phyloP scores from a whole-genome alignment of 2,888 invertebrate genomes.

The Atethmia centrago region DNA sequence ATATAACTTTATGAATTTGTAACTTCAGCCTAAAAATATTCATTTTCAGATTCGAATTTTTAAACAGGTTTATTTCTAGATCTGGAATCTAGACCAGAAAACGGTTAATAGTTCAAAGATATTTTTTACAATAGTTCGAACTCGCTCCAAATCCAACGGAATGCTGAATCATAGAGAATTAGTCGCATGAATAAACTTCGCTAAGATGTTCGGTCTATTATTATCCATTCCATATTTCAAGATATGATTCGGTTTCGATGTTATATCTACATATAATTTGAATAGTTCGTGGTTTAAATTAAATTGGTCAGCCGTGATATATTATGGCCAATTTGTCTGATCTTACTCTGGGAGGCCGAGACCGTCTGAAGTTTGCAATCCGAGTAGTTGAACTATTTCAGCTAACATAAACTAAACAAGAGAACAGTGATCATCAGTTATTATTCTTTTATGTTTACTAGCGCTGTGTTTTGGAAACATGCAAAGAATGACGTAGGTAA shows the following conservation, averaged over 20 bases:
- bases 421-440: not conserved
- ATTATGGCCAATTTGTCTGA: slow-evolving; percentile 41
- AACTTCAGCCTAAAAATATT: slow-evolving; percentile 9
- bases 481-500: not conserved
- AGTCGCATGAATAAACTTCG: slow-evolving; percentile 62
- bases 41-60: not conserved
- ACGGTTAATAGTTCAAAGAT: slow-evolving; percentile 17
- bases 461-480: not conserved
- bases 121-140: slow-evolving; percentile 40
- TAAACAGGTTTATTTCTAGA: not conserved
- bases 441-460: not conserved
- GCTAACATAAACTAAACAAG: slow-evolving; percentile 10
- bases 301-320: slow-evolving; percentile 48
- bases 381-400: slow-evolving; percentile 19
- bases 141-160: slow-evolving; percentile 56
- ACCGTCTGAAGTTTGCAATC: slow-evolving; percentile 24
- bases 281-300: slow-evolving; percentile 39
- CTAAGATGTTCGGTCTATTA: slow-evolving; percentile 58
- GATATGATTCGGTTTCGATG: slow-evolving; percentile 34
- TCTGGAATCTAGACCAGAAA: slow-evolving; percentile 10
- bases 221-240: slow-evolving; percentile 47
- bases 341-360: slow-evolving; percentile 14
- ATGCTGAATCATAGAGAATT: slow-evolving; percentile 67
- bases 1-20: slow-evolving; percentile 30
- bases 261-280: slow-evolving; percentile 28